phyloP scores from a whole-genome alignment of 2,797 vertebrate genomes.

The Cyclura pinguis region DNA sequence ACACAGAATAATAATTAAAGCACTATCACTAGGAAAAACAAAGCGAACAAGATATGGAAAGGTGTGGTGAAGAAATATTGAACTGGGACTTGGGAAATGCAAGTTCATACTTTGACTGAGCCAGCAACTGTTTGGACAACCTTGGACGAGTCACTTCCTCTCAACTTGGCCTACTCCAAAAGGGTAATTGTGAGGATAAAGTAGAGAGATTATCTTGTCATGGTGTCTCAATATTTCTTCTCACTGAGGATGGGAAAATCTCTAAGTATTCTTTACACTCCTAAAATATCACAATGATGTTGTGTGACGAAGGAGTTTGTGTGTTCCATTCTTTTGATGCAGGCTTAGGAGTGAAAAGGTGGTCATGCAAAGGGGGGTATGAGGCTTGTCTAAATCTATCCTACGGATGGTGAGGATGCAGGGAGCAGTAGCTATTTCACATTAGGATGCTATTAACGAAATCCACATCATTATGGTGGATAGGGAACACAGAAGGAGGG shows the following conservation, averaged over 20 bases:
- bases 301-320: background rate
- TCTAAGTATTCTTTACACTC: no score
- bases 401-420: background rate
- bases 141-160: background rate
- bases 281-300: background rate
- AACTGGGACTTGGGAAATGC: no score
- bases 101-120: background rate
- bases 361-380: no score
- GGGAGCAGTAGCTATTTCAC: background rate
- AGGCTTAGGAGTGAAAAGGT: background rate
- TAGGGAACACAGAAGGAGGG: background rate
- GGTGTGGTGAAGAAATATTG: background rate
- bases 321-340: background rate
- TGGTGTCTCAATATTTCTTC: no score
- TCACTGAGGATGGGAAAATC: no score
- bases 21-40: background rate
- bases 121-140: background rate
- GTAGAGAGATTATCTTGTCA: background rate
- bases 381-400: background rate
- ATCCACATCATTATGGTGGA: background rate
- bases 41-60: background rate
- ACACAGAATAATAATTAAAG: background rate
- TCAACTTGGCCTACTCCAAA: background rate
- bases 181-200: background rate
- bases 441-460: background rate